Evolutionary conservation across 1,140 invertebrate genomes (phyloP).

Genomic region (Diachasma alloeum): DNA sequence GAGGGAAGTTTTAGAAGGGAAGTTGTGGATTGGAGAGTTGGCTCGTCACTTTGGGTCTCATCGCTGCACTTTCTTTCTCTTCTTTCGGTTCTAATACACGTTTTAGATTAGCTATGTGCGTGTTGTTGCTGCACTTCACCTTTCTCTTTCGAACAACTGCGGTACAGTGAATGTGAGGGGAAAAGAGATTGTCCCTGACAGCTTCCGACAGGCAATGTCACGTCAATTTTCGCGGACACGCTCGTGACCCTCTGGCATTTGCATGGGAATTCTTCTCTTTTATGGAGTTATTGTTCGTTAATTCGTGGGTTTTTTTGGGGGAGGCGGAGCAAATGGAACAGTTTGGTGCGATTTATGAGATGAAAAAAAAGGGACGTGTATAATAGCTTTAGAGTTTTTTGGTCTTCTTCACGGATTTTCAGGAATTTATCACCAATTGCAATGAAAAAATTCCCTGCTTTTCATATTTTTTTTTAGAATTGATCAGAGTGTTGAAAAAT

Average conservation of each 20-base stretch:
- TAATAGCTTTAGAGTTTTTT: too few relatives aligned
- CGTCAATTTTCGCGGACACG: slow-evolving; percentile 29
- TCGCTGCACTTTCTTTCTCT: slow-evolving; percentile 56
- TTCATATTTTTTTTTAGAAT: too few relatives aligned
- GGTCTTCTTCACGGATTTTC: too few relatives aligned
- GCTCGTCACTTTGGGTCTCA: slow-evolving; percentile 35
- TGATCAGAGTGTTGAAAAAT: too few relatives aligned
- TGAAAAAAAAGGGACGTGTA: neutral
- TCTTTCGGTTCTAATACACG: slow-evolving; percentile 16
- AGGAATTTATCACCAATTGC: too few relatives aligned
- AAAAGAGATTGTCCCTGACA: slow-evolving; percentile 35
- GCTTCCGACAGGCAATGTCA: slow-evolving; percentile 41
- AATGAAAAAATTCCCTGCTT: too few relatives aligned
- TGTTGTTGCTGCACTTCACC: slow-evolving; percentile 51
- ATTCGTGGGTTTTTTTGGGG: neutral
- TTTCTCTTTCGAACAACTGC: slow-evolving; percentile 55
- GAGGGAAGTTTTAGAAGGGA: slow-evolving; percentile 1
- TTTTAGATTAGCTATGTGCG: slow-evolving; percentile 29
- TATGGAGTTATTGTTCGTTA: neutral
- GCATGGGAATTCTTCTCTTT: neutral
- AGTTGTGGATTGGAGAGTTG: slow-evolving; percentile 19
- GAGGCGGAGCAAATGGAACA: too few relatives aligned
- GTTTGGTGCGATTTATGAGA: too few relatives aligned
- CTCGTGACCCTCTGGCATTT: slow-evolving; percentile 21
- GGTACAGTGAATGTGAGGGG: slow-evolving; percentile 15